phyloP scores from a whole-genome alignment of 2,113 vertebrate genomes.

The Typhlomys cinereus region DNA sequence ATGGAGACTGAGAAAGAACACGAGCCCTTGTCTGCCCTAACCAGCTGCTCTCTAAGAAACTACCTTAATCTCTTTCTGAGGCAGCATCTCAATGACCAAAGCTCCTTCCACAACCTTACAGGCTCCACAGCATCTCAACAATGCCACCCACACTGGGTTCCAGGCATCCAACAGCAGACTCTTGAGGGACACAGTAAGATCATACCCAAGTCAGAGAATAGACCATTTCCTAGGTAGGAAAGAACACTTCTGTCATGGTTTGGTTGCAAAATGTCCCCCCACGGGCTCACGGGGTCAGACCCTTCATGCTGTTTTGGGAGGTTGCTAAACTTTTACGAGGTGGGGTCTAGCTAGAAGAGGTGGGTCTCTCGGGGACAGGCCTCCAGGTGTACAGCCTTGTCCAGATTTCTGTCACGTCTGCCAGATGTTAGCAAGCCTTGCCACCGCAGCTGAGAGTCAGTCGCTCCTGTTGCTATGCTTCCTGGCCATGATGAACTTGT shows the following conservation, averaged over 20 bases:
- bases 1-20: not conserved
- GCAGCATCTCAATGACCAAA: too few relatives aligned
- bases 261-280: not conserved
- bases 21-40: not conserved
- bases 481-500: not conserved
- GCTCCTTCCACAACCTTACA: not conserved
- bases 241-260: not conserved
- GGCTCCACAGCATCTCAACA: too few relatives aligned
- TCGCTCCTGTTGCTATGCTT: too few relatives aligned
- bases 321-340: not conserved
- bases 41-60: not conserved
- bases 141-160: not conserved
- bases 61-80: too few relatives aligned
- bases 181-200: not conserved
- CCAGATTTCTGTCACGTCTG: too few relatives aligned
- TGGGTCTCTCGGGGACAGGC: too few relatives aligned
- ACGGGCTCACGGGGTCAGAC: accelerated
- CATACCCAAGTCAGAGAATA: not conserved
- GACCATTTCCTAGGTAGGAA: not conserved
- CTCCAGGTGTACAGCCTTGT: not conserved
- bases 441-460: not conserved
- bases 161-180: not conserved
- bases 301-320: not conserved
- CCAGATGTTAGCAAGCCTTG: not conserved
- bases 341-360: not conserved